Percentiles rank a stretch among this genome's conserved stretches.
Conservation (phyloP, 2,888 invertebrate genomes). For the Reticulitermes lucifugus region DNA sequence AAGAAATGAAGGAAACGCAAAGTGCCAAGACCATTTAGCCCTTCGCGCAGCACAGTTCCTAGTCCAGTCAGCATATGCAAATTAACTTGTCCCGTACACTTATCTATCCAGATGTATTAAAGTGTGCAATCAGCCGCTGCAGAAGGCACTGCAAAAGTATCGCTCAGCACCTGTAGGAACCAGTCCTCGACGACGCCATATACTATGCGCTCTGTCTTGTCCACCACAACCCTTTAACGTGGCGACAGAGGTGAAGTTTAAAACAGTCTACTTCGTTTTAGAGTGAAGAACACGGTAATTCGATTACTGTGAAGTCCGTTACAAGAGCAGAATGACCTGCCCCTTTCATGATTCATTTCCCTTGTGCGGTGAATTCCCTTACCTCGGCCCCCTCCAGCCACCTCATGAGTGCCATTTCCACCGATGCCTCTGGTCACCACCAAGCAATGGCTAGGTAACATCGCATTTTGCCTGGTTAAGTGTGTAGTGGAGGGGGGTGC, state of each 20-base stretch:
- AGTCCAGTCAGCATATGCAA: no score
- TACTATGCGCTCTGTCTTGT: slow-evolving; percentile 20
- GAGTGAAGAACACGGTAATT: slow-evolving; percentile 44
- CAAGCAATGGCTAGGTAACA: slow-evolving; percentile 1
- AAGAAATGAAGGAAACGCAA: no score
- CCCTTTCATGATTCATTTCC: slow-evolving; percentile 53
- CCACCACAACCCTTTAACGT: background rate
- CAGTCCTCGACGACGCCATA: background rate
- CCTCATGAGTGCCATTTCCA: slow-evolving; percentile 5
- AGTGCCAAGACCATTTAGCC: no score
- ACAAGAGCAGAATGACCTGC: slow-evolving; percentile 59
- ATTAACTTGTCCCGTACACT: no score
- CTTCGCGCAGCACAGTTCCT: no score
- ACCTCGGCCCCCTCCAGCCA: background rate
- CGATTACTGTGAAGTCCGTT: slow-evolving; percentile 60
- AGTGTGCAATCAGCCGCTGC: background rate
- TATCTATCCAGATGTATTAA: background rate
- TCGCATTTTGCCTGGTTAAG: slow-evolving; percentile 9
- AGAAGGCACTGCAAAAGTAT: background rate
- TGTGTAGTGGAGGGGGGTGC: background rate
- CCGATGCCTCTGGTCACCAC: slow-evolving; percentile 15
- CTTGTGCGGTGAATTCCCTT: slow-evolving; percentile 4
- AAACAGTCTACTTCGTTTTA: slow-evolving; percentile 35
- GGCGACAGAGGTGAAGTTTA: slow-evolving; percentile 24
- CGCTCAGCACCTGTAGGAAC: slow-evolving; percentile 18